These are phyloP conservation scores for Porphyrio hochstetteri DNA, from an alignment of 2,113 vertebrate genomes.

Conservation along the genomic window DNA sequence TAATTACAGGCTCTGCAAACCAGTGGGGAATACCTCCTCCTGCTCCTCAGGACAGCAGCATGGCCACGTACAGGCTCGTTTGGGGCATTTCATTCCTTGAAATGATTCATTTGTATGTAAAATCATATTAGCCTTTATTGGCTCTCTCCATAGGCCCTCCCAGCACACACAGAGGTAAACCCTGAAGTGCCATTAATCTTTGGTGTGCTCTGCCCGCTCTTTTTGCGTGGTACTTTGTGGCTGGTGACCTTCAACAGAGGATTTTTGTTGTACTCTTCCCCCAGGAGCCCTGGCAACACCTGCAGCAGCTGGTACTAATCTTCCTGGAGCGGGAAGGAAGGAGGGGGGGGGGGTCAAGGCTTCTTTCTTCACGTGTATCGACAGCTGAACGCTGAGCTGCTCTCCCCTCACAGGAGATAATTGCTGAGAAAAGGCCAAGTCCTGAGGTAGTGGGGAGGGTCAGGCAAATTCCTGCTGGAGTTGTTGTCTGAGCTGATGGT, in stretches of 20 bases:
- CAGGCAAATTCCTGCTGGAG: not conserved
- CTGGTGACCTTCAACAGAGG: conserved; percentile 54
- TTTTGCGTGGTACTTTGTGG: not conserved
- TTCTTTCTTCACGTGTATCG: not conserved
- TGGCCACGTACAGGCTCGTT: not conserved
- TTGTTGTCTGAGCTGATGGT: not conserved
- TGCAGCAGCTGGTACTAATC: conserved; percentile 4
- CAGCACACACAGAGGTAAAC: conserved; percentile 11
- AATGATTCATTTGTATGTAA: conserved; percentile 37
- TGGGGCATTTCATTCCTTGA: not conserved
- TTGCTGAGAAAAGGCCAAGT: not conserved
- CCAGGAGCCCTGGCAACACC: not conserved
- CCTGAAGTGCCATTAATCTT: conserved; percentile 35
- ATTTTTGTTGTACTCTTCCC: not conserved
- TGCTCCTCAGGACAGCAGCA: not conserved
- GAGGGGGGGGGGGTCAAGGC: not conserved
- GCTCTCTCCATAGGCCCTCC: not conserved
- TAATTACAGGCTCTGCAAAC: not conserved
- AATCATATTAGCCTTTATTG: not conserved
- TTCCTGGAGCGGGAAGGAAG: not conserved
- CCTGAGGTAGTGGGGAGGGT: not conserved
- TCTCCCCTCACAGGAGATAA: not conserved
- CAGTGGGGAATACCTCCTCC: not conserved
- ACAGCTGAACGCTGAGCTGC: not conserved
- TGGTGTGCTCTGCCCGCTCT: not conserved